Conservation (phyloP, 2,113 vertebrate genomes). For the Bostrychus sinensis region DNA sequence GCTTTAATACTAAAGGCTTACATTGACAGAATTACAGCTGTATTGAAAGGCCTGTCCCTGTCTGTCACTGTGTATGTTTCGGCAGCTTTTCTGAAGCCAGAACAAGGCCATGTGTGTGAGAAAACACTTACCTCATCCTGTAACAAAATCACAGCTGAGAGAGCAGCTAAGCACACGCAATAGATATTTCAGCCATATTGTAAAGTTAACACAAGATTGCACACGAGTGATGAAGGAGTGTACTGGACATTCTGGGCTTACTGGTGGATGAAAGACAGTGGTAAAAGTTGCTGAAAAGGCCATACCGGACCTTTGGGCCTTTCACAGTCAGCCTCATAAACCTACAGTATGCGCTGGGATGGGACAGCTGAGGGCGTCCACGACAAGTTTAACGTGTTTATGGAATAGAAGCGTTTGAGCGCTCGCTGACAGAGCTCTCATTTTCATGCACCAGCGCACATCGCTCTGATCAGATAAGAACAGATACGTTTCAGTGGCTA, state of each 20-base stretch:
- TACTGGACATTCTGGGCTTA: slow-evolving; percentile 7
- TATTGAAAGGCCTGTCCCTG: slow-evolving; percentile 23
- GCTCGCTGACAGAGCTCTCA: slow-evolving; percentile 52
- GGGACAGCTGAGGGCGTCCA: slow-evolving; percentile 46
- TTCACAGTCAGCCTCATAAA: neutral
- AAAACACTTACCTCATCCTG: slow-evolving; percentile 40
- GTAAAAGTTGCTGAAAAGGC: slow-evolving; percentile 32
- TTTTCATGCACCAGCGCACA: slow-evolving; percentile 28
- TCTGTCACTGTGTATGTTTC: slow-evolving; percentile 26
- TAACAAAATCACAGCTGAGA: slow-evolving; percentile 27
- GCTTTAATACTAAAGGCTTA: neutral
- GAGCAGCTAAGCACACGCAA: slow-evolving; percentile 31
- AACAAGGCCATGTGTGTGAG: slow-evolving; percentile 4
- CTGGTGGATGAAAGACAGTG: neutral
- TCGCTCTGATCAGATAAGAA: slow-evolving; percentile 43
- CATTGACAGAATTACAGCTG: neutral
- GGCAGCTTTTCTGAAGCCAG: slow-evolving; percentile 7
- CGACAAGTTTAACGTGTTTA: slow-evolving; percentile 51
- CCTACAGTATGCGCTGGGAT: neutral
- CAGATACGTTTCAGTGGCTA: slow-evolving; percentile 51
- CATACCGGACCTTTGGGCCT: slow-evolving; percentile 46
- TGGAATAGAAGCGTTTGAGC: slow-evolving; percentile 42
- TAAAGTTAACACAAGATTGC: slow-evolving; percentile 16
- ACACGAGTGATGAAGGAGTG: neutral
- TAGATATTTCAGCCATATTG: slow-evolving; percentile 33